Conservation (phyloP, 1,140 invertebrate genomes). For the Onthophagus taurus region DNA sequence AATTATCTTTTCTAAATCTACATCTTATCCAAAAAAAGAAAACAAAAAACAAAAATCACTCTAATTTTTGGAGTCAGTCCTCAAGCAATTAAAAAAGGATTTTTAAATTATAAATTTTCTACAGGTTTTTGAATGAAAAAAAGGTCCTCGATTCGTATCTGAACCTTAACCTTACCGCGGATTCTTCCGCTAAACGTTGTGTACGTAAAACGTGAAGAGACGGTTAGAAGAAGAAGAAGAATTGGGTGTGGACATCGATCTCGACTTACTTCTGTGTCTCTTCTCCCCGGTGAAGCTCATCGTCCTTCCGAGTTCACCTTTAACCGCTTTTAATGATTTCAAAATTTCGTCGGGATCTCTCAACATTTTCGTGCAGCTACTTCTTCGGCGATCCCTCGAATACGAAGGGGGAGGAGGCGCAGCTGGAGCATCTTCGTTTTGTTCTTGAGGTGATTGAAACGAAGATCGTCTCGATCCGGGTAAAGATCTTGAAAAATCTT, state of each 20-base stretch:
- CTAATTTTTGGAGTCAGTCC: too few relatives aligned
- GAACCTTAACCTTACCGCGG: slow-evolving; percentile 25
- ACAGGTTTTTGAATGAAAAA: too few relatives aligned
- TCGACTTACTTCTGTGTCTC: slow-evolving; percentile 54
- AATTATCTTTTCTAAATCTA: too few relatives aligned
- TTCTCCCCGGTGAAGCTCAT: slow-evolving; percentile 60
- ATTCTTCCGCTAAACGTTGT: not conserved
- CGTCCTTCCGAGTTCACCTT: slow-evolving; percentile 67
- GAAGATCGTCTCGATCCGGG: slow-evolving; percentile 74
- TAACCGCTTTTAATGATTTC: slow-evolving; percentile 64
- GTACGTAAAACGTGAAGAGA: not conserved
- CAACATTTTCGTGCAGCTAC: slow-evolving; percentile 58
- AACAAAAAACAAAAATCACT: too few relatives aligned
- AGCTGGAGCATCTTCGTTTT: slow-evolving; percentile 34
- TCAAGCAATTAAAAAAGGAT: too few relatives aligned
- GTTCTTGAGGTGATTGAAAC: slow-evolving; percentile 57
- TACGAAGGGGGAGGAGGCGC: slow-evolving; percentile 46
- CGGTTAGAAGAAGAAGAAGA: slow-evolving; percentile 1
- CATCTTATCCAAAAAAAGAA: too few relatives aligned
- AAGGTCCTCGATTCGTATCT: too few relatives aligned
- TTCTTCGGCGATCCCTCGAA: slow-evolving; percentile 60
- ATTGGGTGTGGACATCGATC: not conserved
- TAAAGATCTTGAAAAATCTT: slow-evolving; percentile 75
- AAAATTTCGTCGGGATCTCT: slow-evolving; percentile 74
- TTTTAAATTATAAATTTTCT: too few relatives aligned